Evolutionary conservation across 1,140 invertebrate genomes (phyloP), one percentile per base, ranked within the genome.

Genomic region (Rhyzopertha dominica): DNA sequence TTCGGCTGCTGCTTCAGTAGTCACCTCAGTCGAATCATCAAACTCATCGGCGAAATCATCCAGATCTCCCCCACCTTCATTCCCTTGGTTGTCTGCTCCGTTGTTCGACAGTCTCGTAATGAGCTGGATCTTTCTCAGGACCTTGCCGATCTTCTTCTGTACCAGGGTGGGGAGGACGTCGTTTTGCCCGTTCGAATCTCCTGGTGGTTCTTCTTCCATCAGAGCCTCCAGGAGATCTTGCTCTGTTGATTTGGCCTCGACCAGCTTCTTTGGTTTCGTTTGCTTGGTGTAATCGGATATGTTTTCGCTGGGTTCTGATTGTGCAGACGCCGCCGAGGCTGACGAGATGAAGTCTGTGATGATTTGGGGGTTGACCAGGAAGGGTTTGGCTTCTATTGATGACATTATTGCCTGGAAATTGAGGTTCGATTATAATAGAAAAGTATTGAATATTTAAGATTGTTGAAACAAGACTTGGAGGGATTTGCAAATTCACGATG

Each of bases 141-240:
- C 23, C 18, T 46, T 46, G 17, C 29, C 29, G 9, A 54, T 40
- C 36, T 54, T 54, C 38, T 54, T 54, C 24, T 42, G 39, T 2
- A 54, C 23, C 12, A 54, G 46, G 35, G 32, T 54, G 1, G 53
- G 49, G 5, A 37, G 32, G 4, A 40, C 53, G 40, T 54, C 53
- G 30, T 54, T 54, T n/a, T 18, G 23, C 3, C 30, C 36, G 13
- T 41, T n/a, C n/a, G n/a, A n/a, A n/a, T n/a, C n/a, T n/a, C n/a
- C n/a, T n/a, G n/a, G n/a, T 37, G 14, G 34, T 29, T 13, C 2
- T 22, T 5, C 22, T 20, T 5, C 37, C 26, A 23, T 26, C 46
- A 17, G 17, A 17, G 22, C 19, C 30, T 12, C 16, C 25, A 22
- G 24, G 1, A 41, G 36, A 4, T 43, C 24, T 2, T 32, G 17